Conservation (phyloP, 2,113 vertebrate species). For the Poeciliopsis turrubarensis region DNA sequence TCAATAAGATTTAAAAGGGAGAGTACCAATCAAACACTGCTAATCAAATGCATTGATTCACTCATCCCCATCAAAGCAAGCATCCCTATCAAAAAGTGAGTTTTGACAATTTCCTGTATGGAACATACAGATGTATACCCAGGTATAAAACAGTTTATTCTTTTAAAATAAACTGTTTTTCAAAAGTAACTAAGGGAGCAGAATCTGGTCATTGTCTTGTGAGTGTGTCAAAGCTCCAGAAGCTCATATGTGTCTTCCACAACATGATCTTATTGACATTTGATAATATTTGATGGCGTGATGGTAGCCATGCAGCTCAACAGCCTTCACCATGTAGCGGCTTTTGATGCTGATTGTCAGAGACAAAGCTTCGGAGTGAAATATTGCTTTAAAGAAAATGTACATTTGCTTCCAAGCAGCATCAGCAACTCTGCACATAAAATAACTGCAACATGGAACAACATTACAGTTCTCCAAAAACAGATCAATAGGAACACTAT, state of each 20-base stretch:
- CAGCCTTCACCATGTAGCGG: neutral
- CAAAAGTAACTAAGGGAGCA: neutral
- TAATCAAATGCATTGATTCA: neutral
- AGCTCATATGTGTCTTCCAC: neutral
- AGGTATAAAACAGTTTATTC: too few species aligned
- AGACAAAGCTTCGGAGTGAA: slow-evolving; percentile 19
- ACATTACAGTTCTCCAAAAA: slow-evolving; percentile 30
- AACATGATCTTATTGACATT: neutral
- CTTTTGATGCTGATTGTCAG: neutral
- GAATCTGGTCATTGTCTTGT: neutral
- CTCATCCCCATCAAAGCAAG: neutral
- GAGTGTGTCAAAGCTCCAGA: neutral
- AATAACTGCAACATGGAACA: slow-evolving; percentile 36
- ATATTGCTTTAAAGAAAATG: slow-evolving; percentile 39
- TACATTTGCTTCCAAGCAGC: slow-evolving; percentile 40
- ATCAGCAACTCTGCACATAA: slow-evolving; percentile 59
- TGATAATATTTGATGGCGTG: neutral
- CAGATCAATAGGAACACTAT: slow-evolving; percentile 51
- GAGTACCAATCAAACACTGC: neutral
- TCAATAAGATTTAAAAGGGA: neutral
- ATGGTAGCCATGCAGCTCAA: slow-evolving; percentile 1
- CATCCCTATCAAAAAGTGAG: neutral
- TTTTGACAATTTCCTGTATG: neutral
- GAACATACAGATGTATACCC: neutral
- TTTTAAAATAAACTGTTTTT: neutral